These are phyloP conservation scores for Phymastichus coffea DNA, from an alignment of 1,140 invertebrate species.

Conservation along the genomic window DNA sequence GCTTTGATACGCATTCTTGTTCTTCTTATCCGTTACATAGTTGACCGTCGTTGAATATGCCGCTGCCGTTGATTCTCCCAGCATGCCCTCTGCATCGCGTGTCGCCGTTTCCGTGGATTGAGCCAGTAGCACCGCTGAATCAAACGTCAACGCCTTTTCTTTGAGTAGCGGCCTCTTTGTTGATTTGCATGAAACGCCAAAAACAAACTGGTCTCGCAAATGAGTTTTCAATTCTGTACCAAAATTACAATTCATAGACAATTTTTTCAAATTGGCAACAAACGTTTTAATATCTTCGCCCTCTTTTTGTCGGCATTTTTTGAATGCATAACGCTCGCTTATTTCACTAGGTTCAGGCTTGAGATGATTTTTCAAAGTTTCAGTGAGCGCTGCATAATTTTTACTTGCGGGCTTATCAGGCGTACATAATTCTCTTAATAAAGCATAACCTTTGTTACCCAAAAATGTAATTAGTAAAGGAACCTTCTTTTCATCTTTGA, in stretches of 20 bases:
- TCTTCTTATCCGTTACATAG: background rate
- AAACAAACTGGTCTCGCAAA: conserved; percentile 25
- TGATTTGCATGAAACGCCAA: background rate
- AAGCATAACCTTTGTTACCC: conserved; percentile 15
- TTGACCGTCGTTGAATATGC: no score
- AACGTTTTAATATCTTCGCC: conserved; percentile 19
- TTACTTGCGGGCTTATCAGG: conserved; percentile 12
- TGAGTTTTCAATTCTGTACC: background rate
- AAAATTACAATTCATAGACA: conserved; percentile 22
- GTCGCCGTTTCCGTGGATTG: background rate
- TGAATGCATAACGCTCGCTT: conserved; percentile 18
- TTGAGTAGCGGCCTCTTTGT: conserved; percentile 5
- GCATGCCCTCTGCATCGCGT: conserved; percentile 11
- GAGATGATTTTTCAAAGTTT: conserved; percentile 22
- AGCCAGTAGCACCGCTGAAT: background rate
- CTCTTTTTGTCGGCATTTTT: conserved; percentile 1
- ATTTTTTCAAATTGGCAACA: conserved; percentile 16
- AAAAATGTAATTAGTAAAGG: conserved; percentile 14
- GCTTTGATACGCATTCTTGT: no score
- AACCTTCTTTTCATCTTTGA: background rate
- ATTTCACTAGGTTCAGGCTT: conserved; percentile 5
- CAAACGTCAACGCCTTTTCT: background rate
- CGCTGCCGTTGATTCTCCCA: no score
- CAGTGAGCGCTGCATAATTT: background rate
- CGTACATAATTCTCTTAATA: conserved; percentile 22